Conservation (phyloP, 2,113 vertebrate genomes). For the Centropristis striata region DNA sequence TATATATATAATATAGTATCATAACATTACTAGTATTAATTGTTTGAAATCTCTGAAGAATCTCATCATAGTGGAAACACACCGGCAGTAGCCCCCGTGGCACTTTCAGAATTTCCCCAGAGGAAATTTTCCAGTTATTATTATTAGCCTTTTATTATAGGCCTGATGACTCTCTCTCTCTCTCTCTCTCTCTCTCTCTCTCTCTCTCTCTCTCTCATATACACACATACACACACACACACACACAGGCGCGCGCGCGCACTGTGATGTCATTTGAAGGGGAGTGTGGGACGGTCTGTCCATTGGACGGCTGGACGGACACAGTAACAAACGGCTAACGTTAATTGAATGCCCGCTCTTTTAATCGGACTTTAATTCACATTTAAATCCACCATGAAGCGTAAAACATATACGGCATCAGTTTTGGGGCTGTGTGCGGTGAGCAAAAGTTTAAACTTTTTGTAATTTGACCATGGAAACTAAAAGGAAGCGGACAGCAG, state of each 20-base stretch:
- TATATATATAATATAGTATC: too few species aligned
- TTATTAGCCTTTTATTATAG: too few species aligned
- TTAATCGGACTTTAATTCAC: background rate
- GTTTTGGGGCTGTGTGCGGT: background rate
- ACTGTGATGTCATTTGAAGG: slow-evolving; percentile 75
- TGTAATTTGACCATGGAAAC: slow-evolving; percentile 43
- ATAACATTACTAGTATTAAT: too few species aligned
- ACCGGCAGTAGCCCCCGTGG: too few species aligned
- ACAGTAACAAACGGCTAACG: background rate
- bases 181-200: slow-evolving; percentile 8
- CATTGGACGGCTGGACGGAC: slow-evolving; percentile 18
- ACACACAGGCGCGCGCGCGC: slow-evolving; percentile 14
- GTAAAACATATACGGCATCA: background rate
- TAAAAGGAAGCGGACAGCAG: slow-evolving; percentile 19
- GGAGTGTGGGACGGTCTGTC: slow-evolving; percentile 44
- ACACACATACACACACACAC: slow-evolving; percentile 19
- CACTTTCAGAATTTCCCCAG: too few species aligned
- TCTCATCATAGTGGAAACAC: too few species aligned
- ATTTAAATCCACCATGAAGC: background rate
- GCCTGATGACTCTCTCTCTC: background rate
- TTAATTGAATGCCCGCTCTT: slow-evolving; percentile 14
- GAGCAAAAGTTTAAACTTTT: background rate
- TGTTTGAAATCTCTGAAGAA: too few species aligned
- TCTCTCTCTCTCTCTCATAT: background rate
- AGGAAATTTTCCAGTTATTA: too few species aligned